Base-by-base conservation (phyloP, 1,140 invertebrate genomes). In the Scaptomyza graminum region DNA sequence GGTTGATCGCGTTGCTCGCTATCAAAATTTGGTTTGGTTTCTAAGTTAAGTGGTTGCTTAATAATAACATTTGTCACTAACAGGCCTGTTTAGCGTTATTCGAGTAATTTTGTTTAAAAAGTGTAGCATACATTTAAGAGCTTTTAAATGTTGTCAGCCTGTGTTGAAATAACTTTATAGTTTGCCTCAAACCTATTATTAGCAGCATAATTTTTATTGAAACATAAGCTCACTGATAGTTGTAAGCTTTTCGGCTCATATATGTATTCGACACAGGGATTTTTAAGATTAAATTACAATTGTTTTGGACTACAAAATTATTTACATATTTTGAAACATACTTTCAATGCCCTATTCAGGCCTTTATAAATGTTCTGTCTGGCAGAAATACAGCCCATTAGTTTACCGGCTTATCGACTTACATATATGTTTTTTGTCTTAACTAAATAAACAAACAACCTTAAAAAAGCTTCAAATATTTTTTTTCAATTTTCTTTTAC, bases 81-180 rank as follows among this genome's bases (percentile, higher is more conserved):
- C 31, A 34, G 5, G 28, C 6, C 8, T 34, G 7, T 34, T 34
- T 34, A 34, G 31, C 1, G 8, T 34, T 9, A 9, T 34, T 8
- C 8, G 8, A 34, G 31, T 0, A 2, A 34, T 34, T 41, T n/a
- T n/a, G 44, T 22, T 47, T 2, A 41, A n/a, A 5, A 22, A 47
- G 1, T 25, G 12, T 47, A 47, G 46, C 46, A 47, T 47, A 47
- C 12, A 47, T 47, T 47, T 22, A 47, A 47, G 46, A 18, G 18
- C 16, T n/a, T 5, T 6, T n/a, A n/a, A 22, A 47, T 22, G 8
- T 46, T 16, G 7, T 18, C 13, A 18, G 31, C 31, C 7, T 34
- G 31, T 34, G 31, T 9, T 28, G 31, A 8, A 31, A 31, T 31
- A 7, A 9, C 8, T 34, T 34, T 9, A 41, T 4, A 41, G 37